Percentiles rank a stretch among this genome's conserved stretches.
Conservation (phyloP, 2,113 vertebrate genomes). For the Aptenodytes forsteri region DNA sequence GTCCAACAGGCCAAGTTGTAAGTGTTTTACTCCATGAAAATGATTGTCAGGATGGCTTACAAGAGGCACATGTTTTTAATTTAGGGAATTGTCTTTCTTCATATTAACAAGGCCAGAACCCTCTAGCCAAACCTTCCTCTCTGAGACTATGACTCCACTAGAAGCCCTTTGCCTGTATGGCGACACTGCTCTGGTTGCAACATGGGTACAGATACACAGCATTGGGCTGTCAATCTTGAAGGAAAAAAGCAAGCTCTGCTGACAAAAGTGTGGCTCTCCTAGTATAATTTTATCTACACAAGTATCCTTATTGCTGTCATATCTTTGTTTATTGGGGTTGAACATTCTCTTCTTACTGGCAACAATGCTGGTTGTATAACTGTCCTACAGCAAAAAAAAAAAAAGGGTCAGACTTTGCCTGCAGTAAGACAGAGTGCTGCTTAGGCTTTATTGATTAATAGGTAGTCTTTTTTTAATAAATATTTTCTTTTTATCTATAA, state of each 20-base stretch:
- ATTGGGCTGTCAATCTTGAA: background rate
- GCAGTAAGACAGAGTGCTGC: background rate
- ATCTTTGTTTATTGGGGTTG: background rate
- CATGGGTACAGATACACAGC: background rate
- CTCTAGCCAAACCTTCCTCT: background rate
- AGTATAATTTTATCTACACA: background rate
- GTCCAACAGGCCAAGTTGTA: slow-evolving; percentile 86
- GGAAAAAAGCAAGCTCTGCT: background rate
- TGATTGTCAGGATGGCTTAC: background rate
- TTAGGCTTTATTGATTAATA: background rate
- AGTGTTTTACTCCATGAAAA: slow-evolving; percentile 53
- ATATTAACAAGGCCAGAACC: background rate
- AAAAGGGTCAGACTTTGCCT: background rate
- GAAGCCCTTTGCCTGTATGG: background rate
- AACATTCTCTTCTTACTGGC: background rate
- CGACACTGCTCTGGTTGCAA: background rate
- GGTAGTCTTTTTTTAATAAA: background rate
- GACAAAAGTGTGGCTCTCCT: background rate
- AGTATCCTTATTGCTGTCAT: background rate
- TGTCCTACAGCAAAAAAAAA: background rate
- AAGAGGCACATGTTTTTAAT: background rate
- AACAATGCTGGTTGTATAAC: background rate
- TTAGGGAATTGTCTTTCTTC: background rate
- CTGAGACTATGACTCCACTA: background rate
- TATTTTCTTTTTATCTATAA: background rate